These are phyloP conservation scores for Lepetodrilus schrolli DNA, from an alignment of 2,888 invertebrate species.

Conservation along the genomic window DNA sequence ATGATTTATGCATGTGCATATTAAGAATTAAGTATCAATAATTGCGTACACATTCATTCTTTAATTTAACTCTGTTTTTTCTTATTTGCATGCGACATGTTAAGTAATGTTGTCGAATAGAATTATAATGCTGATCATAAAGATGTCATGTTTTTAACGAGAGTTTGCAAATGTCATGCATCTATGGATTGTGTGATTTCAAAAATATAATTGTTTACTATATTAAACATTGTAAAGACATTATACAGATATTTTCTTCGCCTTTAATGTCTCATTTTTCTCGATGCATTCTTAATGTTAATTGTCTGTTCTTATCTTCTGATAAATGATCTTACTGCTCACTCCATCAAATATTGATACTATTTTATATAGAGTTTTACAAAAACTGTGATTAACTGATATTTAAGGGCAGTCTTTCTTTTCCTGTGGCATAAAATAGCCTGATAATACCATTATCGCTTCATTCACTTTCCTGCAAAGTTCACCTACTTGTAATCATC, in stretches of 20 bases:
- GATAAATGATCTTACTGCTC: background rate
- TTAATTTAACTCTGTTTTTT: too few relatives aligned
- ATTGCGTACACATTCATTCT: too few relatives aligned
- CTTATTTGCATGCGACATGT: too few relatives aligned
- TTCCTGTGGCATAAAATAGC: background rate
- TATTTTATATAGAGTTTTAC: constrained; percentile 16
- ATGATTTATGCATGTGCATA: too few relatives aligned
- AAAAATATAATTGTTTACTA: too few relatives aligned
- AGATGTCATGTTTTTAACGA: too few relatives aligned
- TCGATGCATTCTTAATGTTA: constrained; percentile 17
- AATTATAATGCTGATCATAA: too few relatives aligned
- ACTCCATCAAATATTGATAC: background rate
- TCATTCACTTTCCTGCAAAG: background rate
- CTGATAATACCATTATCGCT: background rate
- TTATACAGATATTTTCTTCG: background rate
- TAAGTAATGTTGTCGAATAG: too few relatives aligned
- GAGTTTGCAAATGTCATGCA: too few relatives aligned
- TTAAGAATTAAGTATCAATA: too few relatives aligned
- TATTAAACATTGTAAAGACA: background rate
- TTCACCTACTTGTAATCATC: too few relatives aligned
- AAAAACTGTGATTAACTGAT: background rate
- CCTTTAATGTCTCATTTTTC: background rate
- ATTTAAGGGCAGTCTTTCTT: background rate
- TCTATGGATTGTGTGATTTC: too few relatives aligned
- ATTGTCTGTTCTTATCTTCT: background rate